Percentiles rank a stretch among this genome's conserved stretches.
Evolutionary conservation across 2,888 invertebrate genomes (phyloP).

Genomic region (Gari tellinella): DNA sequence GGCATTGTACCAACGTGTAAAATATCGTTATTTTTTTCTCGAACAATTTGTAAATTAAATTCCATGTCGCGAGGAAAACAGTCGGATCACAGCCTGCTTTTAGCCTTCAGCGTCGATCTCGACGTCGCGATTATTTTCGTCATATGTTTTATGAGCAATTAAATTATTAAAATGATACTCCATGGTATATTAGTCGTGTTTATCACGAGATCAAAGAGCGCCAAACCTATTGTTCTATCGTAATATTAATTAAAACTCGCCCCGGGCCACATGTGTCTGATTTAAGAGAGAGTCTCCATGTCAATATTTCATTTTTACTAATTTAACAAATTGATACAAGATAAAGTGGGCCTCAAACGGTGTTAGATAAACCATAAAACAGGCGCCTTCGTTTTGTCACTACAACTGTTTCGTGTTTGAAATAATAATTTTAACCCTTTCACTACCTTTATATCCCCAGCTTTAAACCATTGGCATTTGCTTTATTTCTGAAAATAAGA

Average conservation of each 20-base stretch:
- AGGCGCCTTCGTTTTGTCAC: constrained; percentile 36
- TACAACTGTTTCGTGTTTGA: too few species aligned
- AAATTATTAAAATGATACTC: constrained; percentile 54
- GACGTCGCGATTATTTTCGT: constrained; percentile 27
- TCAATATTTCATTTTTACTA: constrained; percentile 54
- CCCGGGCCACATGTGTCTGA: constrained; percentile 33
- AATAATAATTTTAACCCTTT: too few species aligned
- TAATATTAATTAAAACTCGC: constrained; percentile 45
- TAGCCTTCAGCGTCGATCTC: constrained; percentile 17
- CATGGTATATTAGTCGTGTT: constrained; percentile 22
- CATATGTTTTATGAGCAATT: constrained; percentile 43
- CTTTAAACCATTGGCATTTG: too few species aligned
- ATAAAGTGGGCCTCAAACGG: constrained; percentile 21
- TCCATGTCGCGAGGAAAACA: constrained; percentile 6
- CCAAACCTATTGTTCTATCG: constrained; percentile 32
- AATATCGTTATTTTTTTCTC: too few species aligned
- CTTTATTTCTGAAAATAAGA: too few species aligned
- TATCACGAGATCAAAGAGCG: constrained; percentile 42
- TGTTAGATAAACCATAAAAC: constrained; percentile 18
- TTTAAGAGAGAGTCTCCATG: constrained; percentile 34
- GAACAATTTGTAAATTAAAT: constrained; percentile 9
- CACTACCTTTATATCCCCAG: too few species aligned
- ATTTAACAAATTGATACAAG: constrained; percentile 52
- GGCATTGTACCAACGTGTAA: too few species aligned
- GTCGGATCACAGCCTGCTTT: constrained; percentile 3